Evolutionary conservation across 2,888 invertebrate species (phyloP), one percentile per base, ranked within the genome.

Genomic region (Xylota sylvarum): DNA sequence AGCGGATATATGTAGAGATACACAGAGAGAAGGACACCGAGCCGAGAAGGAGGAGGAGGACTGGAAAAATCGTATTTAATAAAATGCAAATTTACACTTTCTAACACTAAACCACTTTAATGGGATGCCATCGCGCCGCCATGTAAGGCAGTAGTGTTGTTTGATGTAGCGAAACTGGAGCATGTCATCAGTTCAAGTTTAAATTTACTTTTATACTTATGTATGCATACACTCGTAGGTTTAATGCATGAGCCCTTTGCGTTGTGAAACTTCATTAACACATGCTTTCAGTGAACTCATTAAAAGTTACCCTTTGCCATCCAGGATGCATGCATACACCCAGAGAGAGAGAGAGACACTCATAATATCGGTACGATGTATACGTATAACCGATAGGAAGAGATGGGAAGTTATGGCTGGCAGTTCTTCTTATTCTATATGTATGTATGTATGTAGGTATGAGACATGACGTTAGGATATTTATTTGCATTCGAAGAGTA

Each of bases 121-220:
- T 73, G 74, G 86, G 72, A 64, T 17, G 64, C 60, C 7, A 12
- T 40, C 62, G 46, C 23, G 23, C 35, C 35, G n/a, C 62, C 60
- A 58, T 80, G 70, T 76, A 69, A 35, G 17, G 76, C 48, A 27
- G 56, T 17, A n/a, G 6, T 19, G 64, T 64, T 67, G 70, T 86
- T 80, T 85, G 80, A 85, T 72, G 76, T 80, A 67, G 67, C 73
- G 37, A 77, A 86, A 77, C 77, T 86, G 35, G 81, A 86, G 86
- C 86, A 86, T 86, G 86, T 86, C 86, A 86, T 86, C 82, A 86
- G 86, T 86, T 86, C 86, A 86, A 86, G 86, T 86, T 86, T 86
- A 86, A 73, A 86, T 86, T 81, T 81, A 81, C 67, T 81, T 72
- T 77, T 62, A 65, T 84, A 73, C 77, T 78, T 73, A 77, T 86